Percentiles rank a stretch among this genome's conserved stretches.
Conservation (phyloP, 1,140 invertebrate genomes). For the Papilio glaucus region DNA sequence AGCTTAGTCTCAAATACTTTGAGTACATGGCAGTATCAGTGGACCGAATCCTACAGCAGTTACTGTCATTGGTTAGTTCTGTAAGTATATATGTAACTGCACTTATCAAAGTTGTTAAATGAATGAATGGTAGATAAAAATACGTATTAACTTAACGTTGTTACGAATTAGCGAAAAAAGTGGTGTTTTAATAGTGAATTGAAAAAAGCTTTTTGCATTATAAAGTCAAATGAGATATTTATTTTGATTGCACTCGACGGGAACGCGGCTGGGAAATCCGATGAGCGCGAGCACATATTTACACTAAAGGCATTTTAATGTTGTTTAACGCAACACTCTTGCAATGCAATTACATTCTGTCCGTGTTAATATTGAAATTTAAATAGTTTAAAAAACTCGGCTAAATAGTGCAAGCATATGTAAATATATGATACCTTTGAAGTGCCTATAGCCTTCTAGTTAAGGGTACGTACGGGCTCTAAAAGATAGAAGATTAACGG, state of each 20-base stretch:
- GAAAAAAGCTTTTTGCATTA: conserved; percentile 61
- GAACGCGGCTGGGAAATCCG: conserved; percentile 57
- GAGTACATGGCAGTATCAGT: too few species aligned
- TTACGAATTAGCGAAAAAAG: conserved; percentile 7
- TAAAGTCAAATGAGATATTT: conserved; percentile 71
- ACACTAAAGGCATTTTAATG: conserved; percentile 55
- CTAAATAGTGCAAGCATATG: neutral
- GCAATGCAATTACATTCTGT: conserved; percentile 28
- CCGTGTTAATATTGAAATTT: conserved; percentile 22
- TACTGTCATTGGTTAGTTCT: neutral
- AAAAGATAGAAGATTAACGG: too few species aligned
- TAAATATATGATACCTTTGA: conserved; percentile 42
- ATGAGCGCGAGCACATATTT: conserved; percentile 54
- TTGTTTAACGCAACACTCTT: conserved; percentile 43
- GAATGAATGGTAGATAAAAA: neutral
- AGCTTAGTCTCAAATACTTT: too few species aligned
- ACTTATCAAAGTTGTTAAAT: neutral
- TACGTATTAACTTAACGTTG: neutral
- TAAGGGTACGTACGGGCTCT: too few species aligned
- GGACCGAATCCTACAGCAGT: neutral
- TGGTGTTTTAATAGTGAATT: conserved; percentile 40
- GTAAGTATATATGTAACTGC: neutral
- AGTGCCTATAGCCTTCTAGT: neutral
- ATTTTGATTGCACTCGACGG: conserved; percentile 65
- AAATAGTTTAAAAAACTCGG: neutral